Conservation (phyloP, 2,888 invertebrate species). For the Galerucella calmariensis region DNA sequence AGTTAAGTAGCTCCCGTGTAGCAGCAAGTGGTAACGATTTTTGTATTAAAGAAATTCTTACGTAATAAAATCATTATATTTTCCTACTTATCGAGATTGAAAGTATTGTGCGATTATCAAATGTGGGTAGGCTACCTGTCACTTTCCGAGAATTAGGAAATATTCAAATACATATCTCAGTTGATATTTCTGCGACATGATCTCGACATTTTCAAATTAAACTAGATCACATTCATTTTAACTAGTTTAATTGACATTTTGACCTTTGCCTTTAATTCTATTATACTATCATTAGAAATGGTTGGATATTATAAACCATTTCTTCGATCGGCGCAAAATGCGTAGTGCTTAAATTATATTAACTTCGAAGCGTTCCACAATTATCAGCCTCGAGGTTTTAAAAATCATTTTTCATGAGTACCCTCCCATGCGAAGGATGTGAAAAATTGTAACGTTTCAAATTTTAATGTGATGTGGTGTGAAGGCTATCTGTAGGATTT, state of each 20-base stretch:
- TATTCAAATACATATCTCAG: constrained; percentile 26
- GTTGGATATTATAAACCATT: no score
- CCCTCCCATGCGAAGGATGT: no score
- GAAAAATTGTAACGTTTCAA: no score
- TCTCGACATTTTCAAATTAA: constrained; percentile 29
- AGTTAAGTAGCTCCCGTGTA: background rate
- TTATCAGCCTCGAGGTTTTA: no score
- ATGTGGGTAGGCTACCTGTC: constrained; percentile 7
- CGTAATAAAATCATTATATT: background rate
- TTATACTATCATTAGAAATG: background rate
- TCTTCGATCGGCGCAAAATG: no score
- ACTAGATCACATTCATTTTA: constrained; percentile 28
- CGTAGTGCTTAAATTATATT: no score
- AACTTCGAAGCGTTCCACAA: no score
- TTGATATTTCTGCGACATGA: constrained; percentile 30
- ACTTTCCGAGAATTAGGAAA: constrained; percentile 28
- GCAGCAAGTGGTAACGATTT: background rate
- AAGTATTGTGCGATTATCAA: constrained; percentile 1
- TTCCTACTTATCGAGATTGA: background rate
- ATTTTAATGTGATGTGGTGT: no score
- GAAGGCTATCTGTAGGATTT: no score
- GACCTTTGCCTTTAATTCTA: constrained; percentile 23
- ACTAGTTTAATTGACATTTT: constrained; percentile 22
- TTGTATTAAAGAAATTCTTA: background rate
- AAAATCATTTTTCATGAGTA: no score